A percentile compares a stretch with the other conserved stretches of the same genome.
phyloP scores from a whole-genome alignment of 1,140 invertebrate genomes.

The Adelges cooleyi region DNA sequence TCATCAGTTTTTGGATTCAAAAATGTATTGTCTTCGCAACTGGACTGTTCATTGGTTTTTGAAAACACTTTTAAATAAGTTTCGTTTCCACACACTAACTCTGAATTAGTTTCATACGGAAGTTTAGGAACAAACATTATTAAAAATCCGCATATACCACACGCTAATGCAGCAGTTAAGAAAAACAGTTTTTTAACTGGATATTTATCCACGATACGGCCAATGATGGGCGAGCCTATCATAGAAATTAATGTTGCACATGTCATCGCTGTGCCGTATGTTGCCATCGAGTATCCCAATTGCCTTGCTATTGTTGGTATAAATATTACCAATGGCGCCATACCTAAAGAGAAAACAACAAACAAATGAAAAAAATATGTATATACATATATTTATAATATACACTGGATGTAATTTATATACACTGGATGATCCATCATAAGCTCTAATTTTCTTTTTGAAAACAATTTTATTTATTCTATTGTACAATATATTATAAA shows the following conservation, averaged over 20 bases:
- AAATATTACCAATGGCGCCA: constrained; percentile 69
- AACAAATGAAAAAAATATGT: no score
- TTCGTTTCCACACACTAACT: neutral
- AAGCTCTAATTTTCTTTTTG: no score
- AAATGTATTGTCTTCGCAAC: neutral
- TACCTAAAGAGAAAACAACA: constrained; percentile 49
- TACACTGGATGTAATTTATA: no score
- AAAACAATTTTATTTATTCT: no score
- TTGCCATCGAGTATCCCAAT: constrained; percentile 62
- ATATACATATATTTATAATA: no score
- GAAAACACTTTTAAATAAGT: neutral
- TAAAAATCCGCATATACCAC: neutral
- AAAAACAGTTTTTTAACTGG: constrained; percentile 64
- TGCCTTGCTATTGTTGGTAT: constrained; percentile 68
- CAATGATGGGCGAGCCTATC: constrained; percentile 66
- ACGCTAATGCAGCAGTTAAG: constrained; percentile 36
- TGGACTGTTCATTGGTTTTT: neutral
- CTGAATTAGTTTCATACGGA: neutral
- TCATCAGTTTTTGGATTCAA: neutral
- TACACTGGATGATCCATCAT: no score
- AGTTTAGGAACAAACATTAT: neutral
- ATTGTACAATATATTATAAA: no score
- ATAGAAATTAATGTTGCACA: constrained; percentile 65
- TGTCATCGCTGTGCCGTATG: constrained; percentile 66
- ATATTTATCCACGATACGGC: constrained; percentile 64